These are phyloP conservation scores for Myrmecophaga tridactyla DNA, from an alignment of 2,113 vertebrate genomes.

Conservation along the genomic window DNA sequence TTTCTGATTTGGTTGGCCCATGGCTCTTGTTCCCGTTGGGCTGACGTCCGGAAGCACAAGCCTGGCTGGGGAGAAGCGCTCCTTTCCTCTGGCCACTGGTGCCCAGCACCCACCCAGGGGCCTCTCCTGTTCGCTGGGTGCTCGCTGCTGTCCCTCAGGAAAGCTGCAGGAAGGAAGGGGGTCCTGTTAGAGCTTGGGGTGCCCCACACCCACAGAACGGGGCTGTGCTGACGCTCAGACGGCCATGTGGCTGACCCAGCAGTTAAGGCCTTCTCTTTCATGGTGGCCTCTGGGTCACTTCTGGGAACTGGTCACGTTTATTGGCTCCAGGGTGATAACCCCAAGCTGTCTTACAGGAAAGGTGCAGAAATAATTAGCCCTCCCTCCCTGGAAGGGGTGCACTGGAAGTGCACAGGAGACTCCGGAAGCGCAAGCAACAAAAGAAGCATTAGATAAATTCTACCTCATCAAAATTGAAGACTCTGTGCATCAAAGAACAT, in stretches of 20 bases:
- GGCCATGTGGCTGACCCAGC: accelerated
- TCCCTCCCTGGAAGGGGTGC: accelerated
- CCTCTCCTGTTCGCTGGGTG: background rate
- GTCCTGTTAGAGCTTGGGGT: too few species aligned
- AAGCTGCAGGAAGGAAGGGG: too few species aligned
- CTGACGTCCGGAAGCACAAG: background rate
- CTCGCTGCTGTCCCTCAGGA: background rate
- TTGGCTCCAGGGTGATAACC: background rate
- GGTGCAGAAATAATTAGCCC: accelerated
- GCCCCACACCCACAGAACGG: accelerated
- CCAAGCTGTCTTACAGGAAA: accelerated
- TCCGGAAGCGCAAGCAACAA: too few species aligned
- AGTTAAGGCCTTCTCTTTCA: too few species aligned
- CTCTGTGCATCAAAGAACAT: too few species aligned
- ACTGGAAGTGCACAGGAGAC: too few species aligned
- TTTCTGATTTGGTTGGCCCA: accelerated
- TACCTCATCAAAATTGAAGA: too few species aligned
- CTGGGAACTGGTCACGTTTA: background rate
- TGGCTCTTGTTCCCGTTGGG: background rate
- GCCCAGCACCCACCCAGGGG: background rate
- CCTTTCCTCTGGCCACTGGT: background rate
- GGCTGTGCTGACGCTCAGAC: background rate
- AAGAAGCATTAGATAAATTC: too few species aligned
- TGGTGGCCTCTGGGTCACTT: accelerated
- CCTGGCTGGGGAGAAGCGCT: background rate